Evolutionary conservation across 1,140 invertebrate genomes (phyloP), one percentile per base, ranked within the genome.

Genomic region (Platorchestia sp.): DNA sequence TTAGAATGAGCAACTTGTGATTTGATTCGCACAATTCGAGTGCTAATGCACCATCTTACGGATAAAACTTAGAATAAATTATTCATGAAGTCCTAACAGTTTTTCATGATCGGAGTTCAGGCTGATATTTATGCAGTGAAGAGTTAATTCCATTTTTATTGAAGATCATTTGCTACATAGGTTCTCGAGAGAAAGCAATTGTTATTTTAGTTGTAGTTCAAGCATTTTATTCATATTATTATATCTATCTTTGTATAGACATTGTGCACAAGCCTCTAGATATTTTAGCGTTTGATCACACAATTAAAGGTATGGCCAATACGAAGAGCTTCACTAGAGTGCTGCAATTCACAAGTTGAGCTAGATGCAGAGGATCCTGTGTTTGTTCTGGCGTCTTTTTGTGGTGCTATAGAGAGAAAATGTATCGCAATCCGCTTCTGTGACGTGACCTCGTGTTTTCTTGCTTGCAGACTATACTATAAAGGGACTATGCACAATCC

Each of bases 381-480:
- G 59, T 75, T 75, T 75, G 59, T 75, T 75, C 59, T 89, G 87
- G 43, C 87, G 87, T 89, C 87, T 89, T 89, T 89, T 89, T 89
- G 87, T 89, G 87, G 87, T 89, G 87, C 87, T 16, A 89, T 89
- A 42, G 87, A 89, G 87, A 42, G n/a, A 89, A 89, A 44, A 89
- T 42, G 87, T 89, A 44, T 42, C n/a, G 87, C 43, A 44, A 42
- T 89, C 43, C 45, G 91, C 91, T 93, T 93, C 22, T 45, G 91
- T 93, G 91, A 44, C 91, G 91, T 93, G 91, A 93, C 91, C 91
- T 93, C 91, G 87, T 93, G 91, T 93, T 95, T 96, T 95, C 96
- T 95, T 96, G 96, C 96, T 96, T 96, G 96, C 96, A 96, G 96
- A 96, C 96, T 96, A 95, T 96, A 96, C 96, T 96, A 95, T 96